These are phyloP conservation scores for Mirza zaza DNA, from an alignment of 2,113 vertebrate species.

Conservation along the genomic window DNA sequence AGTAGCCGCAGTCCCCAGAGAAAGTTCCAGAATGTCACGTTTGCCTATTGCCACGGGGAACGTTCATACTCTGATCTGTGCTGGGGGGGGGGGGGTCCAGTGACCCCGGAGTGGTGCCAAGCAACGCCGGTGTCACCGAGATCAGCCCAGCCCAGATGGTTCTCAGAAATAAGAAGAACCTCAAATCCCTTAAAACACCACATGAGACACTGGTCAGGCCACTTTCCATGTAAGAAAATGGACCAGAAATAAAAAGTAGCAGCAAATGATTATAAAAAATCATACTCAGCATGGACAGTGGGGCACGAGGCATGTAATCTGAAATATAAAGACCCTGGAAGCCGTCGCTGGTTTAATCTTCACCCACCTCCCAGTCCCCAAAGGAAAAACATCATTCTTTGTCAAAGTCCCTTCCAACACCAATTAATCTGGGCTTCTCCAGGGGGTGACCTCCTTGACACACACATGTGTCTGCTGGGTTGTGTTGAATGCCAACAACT, in stretches of 20 bases:
- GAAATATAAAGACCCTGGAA: neutral
- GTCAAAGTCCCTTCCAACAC: neutral
- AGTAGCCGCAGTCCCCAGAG: neutral
- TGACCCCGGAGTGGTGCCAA: neutral
- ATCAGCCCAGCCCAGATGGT: neutral
- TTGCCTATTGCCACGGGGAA: accelerated
- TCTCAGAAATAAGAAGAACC: neutral
- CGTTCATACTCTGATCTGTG: accelerated
- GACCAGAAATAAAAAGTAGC: neutral
- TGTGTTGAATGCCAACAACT: neutral
- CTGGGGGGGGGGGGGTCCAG: no score
- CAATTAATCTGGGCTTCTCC: neutral
- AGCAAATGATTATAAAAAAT: neutral
- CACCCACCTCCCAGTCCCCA: neutral
- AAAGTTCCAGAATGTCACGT: accelerated
- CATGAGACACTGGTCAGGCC: neutral
- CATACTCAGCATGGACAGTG: neutral
- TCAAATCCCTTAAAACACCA: neutral
- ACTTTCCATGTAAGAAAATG: neutral
- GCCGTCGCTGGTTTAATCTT: neutral
- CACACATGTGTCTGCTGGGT: neutral
- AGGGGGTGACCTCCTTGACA: neutral
- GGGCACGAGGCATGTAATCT: neutral
- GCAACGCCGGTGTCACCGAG: neutral
- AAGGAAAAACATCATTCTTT: neutral